Conservation (phyloP, 2,888 invertebrate genomes). For the Cephus runcator region DNA sequence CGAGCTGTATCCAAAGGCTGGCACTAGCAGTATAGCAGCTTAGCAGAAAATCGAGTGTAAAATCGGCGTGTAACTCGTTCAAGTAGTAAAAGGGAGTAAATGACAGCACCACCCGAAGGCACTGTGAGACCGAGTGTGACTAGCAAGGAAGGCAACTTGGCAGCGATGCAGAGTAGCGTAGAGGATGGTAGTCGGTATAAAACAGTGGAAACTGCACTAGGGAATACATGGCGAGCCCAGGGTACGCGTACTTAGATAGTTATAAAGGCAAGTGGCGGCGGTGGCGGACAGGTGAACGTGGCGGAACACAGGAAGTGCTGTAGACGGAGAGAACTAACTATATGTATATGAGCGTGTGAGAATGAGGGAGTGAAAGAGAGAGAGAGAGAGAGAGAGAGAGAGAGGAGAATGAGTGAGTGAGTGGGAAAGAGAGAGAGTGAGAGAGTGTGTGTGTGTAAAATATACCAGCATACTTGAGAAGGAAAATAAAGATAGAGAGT, state of each 20-base stretch:
- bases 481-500: neutral
- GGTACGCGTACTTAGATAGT: slow-evolving; percentile 30
- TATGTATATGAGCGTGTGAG: slow-evolving; percentile 1
- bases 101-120: neutral
- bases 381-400: slow-evolving; percentile 4
- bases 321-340: slow-evolving; percentile 37
- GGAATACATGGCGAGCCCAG: neutral
- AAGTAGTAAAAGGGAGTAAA: neutral
- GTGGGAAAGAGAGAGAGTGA: slow-evolving; percentile 8
- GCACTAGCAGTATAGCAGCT: neutral
- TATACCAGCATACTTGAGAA: neutral
- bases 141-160: neutral
- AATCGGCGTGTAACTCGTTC: neutral
- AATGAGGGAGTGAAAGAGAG: slow-evolving; percentile 16
- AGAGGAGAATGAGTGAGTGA: slow-evolving; percentile 4
- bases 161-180: neutral
- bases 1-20: neutral
- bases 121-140: neutral
- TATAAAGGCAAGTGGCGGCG: slow-evolving; percentile 45
- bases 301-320: slow-evolving; percentile 60
- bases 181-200: neutral
- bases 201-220: neutral
- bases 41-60: neutral
- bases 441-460: neutral
- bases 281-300: slow-evolving; percentile 54